These are phyloP conservation scores for Monopis laevigella DNA, from an alignment of 2,888 invertebrate species.

Conservation along the genomic window DNA sequence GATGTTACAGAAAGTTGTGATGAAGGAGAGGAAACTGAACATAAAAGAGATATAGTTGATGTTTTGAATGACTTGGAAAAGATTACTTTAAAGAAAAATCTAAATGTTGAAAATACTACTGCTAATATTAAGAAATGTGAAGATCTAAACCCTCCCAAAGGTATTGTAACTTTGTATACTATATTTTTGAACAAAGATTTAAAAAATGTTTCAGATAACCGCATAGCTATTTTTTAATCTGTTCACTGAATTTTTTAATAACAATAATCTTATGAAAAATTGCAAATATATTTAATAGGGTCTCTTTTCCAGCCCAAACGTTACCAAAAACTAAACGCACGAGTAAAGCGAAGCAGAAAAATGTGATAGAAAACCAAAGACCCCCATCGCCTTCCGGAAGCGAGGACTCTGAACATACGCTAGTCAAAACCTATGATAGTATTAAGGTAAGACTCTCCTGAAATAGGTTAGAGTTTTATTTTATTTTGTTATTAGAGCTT, in stretches of 20 bases:
- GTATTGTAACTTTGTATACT: too few relatives aligned
- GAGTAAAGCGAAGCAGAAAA: conserved; percentile 35
- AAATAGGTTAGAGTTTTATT: conserved; percentile 10
- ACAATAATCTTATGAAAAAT: too few relatives aligned
- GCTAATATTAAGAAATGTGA: conserved; percentile 52
- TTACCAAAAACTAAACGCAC: conserved; percentile 3
- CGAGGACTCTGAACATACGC: conserved; percentile 48
- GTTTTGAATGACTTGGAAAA: conserved; percentile 55
- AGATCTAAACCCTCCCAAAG: conserved; percentile 37
- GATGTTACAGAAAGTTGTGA: conserved; percentile 27
- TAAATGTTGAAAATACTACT: conserved; percentile 56
- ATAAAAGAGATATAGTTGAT: conserved; percentile 52
- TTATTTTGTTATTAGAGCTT: background rate
- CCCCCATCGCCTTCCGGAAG: conserved; percentile 38
- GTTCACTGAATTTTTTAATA: background rate
- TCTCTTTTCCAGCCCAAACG: conserved; percentile 6
- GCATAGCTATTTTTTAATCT: too few relatives aligned
- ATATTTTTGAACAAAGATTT: too few relatives aligned
- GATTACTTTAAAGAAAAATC: conserved; percentile 53
- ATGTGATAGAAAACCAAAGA: conserved; percentile 23
- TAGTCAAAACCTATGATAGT: conserved; percentile 51
- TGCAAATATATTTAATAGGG: too few relatives aligned
- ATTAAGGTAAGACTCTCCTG: too few relatives aligned
- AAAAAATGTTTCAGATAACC: too few relatives aligned
- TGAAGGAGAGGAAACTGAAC: conserved; percentile 38